Conservation (phyloP, 1,140 invertebrate species). For the Agrypnia vestita region DNA sequence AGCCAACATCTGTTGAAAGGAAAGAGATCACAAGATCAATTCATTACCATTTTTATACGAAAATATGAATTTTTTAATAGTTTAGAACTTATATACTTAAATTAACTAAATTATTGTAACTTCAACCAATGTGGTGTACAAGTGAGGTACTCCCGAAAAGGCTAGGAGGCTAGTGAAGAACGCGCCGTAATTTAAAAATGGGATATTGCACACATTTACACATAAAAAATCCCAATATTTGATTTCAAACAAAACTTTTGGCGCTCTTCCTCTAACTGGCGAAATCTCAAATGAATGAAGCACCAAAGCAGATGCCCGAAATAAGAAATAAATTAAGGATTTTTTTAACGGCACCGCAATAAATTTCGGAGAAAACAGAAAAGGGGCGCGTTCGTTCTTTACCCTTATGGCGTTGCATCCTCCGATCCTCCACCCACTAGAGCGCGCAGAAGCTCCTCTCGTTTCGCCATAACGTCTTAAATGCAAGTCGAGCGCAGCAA, state of each 20-base stretch:
- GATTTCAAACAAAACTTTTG: background rate
- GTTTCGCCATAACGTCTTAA: background rate
- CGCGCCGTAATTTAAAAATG: too few relatives aligned
- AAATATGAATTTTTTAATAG: background rate
- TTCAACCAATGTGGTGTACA: too few relatives aligned
- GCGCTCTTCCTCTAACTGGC: background rate
- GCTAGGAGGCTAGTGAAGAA: too few relatives aligned
- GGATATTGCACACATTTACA: too few relatives aligned
- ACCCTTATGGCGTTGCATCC: slow-evolving; percentile 7
- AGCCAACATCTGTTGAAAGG: too few relatives aligned
- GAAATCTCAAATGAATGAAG: background rate
- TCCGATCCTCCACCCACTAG: slow-evolving; percentile 28
- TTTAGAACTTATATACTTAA: background rate
- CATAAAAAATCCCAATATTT: background rate
- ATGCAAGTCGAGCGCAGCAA: background rate
- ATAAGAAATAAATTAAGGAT: slow-evolving; percentile 25
- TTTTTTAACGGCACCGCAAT: slow-evolving; percentile 36
- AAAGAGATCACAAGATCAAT: too few relatives aligned
- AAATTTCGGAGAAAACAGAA: slow-evolving; percentile 33
- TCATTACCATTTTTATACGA: background rate
- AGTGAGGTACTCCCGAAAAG: too few relatives aligned
- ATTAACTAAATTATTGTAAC: too few relatives aligned
- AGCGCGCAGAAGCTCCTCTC: slow-evolving; percentile 4
- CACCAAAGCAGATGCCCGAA: slow-evolving; percentile 21
- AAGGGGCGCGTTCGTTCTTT: slow-evolving; percentile 35